These are phyloP conservation scores for Araneus ventricosus DNA, from an alignment of 1,140 invertebrate genomes.

Conservation along the genomic window DNA sequence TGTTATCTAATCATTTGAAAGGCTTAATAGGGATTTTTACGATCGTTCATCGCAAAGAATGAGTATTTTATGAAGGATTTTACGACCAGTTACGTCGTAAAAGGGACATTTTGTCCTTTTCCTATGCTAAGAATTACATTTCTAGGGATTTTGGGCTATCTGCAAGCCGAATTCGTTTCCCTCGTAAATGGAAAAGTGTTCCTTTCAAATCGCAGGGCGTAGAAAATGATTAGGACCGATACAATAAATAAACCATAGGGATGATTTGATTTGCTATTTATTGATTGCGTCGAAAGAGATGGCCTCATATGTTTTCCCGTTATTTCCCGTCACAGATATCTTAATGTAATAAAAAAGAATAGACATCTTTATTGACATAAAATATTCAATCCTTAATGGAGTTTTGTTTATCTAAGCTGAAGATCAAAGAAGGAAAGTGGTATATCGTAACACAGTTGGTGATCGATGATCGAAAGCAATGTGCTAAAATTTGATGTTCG, in stretches of 20 bases:
- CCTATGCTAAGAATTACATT: constrained; percentile 4
- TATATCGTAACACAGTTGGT: too few relatives aligned
- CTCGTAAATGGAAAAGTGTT: background rate
- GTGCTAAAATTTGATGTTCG: too few relatives aligned
- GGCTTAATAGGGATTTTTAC: constrained; percentile 32
- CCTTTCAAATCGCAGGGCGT: background rate
- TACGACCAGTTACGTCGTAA: constrained; percentile 43
- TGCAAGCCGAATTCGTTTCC: constrained; percentile 14
- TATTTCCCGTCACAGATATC: background rate
- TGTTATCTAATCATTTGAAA: constrained; percentile 48
- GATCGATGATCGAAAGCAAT: too few relatives aligned
- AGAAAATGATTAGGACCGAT: constrained; percentile 33
- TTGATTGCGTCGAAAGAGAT: background rate
- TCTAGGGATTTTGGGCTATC: background rate
- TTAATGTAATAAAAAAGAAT: too few relatives aligned
- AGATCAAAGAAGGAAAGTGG: too few relatives aligned
- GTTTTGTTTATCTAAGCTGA: too few relatives aligned
- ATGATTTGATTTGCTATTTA: constrained; percentile 16
- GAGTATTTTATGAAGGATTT: constrained; percentile 39
- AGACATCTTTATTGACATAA: too few relatives aligned
- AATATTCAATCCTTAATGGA: too few relatives aligned
- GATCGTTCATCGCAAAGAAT: constrained; percentile 24
- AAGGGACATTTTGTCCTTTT: constrained; percentile 5
- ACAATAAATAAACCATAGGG: background rate
- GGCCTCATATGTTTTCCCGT: background rate